These are phyloP conservation scores for Mellivora capensis DNA, from an alignment of 2,113 vertebrate genomes.

Conservation along the genomic window DNA sequence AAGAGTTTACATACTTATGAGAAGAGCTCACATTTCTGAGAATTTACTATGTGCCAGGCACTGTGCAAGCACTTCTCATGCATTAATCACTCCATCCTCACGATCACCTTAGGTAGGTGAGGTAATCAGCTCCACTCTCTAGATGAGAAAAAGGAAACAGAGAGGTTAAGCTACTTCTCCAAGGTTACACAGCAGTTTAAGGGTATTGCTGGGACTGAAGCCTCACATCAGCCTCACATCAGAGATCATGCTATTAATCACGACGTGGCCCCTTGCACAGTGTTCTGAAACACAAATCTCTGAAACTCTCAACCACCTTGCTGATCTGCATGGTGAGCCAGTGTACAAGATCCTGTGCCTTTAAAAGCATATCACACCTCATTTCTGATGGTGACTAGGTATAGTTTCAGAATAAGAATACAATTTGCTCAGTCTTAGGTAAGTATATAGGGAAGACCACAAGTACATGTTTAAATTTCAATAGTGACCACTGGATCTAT, in stretches of 20 bases:
- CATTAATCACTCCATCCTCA: slow-evolving; percentile 8
- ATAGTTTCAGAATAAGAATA: neutral
- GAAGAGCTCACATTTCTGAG: slow-evolving; percentile 37
- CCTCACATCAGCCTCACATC: neutral
- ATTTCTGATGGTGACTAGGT: neutral
- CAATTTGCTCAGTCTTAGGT: neutral
- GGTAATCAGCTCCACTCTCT: neutral
- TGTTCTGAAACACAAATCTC: neutral
- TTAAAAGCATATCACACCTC: neutral
- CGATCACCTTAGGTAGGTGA: neutral
- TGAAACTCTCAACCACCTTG: neutral
- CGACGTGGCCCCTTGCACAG: neutral
- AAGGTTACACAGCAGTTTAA: neutral
- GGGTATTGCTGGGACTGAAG: neutral
- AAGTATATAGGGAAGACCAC: neutral
- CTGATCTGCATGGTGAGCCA: neutral
- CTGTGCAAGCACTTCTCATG: neutral
- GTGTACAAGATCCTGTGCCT: neutral
- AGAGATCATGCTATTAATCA: neutral
- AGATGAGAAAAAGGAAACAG: slow-evolving; percentile 41
- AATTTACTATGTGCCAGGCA: neutral
- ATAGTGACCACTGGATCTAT: neutral
- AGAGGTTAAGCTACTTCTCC: neutral
- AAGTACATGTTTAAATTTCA: slow-evolving; percentile 9
- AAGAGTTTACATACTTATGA: neutral